Evolutionary conservation across 2,888 invertebrate species (phyloP), one percentile per base, ranked within the genome.

Genomic region (Stomorhina lunata): DNA sequence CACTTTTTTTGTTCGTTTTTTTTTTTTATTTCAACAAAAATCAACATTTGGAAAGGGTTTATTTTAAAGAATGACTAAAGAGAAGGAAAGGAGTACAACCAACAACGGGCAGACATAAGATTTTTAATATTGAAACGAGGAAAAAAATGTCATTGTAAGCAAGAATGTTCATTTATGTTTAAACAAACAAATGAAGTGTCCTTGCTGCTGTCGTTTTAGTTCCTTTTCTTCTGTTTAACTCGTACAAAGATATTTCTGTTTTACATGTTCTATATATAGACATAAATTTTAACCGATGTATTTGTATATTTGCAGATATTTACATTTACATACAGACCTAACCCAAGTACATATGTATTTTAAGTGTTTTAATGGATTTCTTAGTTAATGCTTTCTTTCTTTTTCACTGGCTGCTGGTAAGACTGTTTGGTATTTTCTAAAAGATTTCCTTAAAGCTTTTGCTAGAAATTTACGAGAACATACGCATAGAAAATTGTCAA

Each of bases 291-390:
- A n/a, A n/a, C n/a, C n/a, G n/a, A n/a, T n/a, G n/a, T n/a, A n/a
- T n/a, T 37, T 40, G 34, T 22, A 77, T 66, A 72, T 71, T 45
- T 48, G 48, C 17, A 61, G 45, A 15, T 34, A 45, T 32, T 22
- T 10, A 25, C 37, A 53, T 1, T 27, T 20, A 50, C 22, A n/a
- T 40, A 5, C 37, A 25, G 20, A 43, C 12, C 27, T 17, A 17
- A n/a, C n/a, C n/a, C n/a, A n/a, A n/a, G n/a, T n/a, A 2, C 6
- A 32, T 25, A 45, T 61, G 55, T 72, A 32, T 77, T 82, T 76
- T 71, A 82, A 82, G 81, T 80, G 81, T 82, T 84, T 84, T 81
- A 82, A 84, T 84, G 84, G 81, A 81, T 82, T 84, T 80, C 84
- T 80, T 81, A 73, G 72, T 83, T 81, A 80, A 66, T 77, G 73